phyloP scores from a whole-genome alignment of 2,888 invertebrate genomes.

The Lottia gigantea region DNA sequence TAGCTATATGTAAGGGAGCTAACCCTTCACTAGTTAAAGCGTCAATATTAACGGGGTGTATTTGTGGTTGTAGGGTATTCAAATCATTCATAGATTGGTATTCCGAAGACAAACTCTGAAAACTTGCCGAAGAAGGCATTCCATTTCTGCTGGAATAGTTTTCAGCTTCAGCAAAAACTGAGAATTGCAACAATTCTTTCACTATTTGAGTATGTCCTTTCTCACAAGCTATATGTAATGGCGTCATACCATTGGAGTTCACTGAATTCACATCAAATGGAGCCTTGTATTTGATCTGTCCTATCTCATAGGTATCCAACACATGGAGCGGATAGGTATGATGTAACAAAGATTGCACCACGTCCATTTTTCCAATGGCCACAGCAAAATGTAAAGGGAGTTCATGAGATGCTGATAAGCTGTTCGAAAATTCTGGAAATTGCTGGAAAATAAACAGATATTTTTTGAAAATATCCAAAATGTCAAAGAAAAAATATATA shows the following conservation, averaged over 20 bases:
- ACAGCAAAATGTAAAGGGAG: constrained; percentile 92
- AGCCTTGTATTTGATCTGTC: constrained; percentile 74
- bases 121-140: background rate
- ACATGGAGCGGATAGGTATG: constrained; percentile 83
- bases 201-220: constrained; percentile 55
- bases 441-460: constrained; percentile 68
- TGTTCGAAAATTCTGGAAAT: constrained; percentile 86
- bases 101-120: constrained; percentile 2
- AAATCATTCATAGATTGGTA: background rate
- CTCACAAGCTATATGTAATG: constrained; percentile 85
- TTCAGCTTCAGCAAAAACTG: constrained; percentile 24
- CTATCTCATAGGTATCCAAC: constrained; percentile 74
- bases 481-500: no score
- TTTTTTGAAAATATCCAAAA: no score
- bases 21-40: constrained; percentile 36
- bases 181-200: constrained; percentile 39
- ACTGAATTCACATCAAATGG: constrained; percentile 91
- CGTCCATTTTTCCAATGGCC: constrained; percentile 84
- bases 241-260: constrained; percentile 81
- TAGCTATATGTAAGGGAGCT: constrained; percentile 57
- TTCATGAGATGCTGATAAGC: constrained; percentile 91
- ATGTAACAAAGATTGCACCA: constrained; percentile 81
- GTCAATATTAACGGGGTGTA: constrained; percentile 32
- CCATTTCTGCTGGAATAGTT: background rate
- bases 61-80: background rate